These are phyloP conservation scores for Pseudomyrmex sp. DNA, from an alignment of 1,140 invertebrate genomes.

Conservation along the genomic window DNA sequence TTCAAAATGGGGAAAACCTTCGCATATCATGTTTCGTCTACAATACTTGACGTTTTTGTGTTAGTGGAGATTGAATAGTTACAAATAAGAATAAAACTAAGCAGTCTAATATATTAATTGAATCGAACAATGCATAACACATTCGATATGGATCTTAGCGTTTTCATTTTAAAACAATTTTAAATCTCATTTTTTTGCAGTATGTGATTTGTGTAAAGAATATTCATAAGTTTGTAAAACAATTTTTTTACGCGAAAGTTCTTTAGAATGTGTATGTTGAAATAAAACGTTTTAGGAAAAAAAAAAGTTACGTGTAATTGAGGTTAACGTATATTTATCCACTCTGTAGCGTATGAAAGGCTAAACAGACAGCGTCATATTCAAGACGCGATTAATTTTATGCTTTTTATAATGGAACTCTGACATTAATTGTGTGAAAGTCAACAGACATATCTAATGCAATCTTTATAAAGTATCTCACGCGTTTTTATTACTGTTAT, in stretches of 20 bases:
- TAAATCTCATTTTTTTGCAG: background rate
- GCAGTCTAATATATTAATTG: background rate
- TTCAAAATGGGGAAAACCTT: background rate
- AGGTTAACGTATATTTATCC: constrained; percentile 44
- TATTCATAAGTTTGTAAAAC: background rate
- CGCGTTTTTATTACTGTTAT: constrained; percentile 24
- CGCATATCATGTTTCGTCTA: background rate
- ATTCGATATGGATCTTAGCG: too few species aligned
- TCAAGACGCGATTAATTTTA: constrained; percentile 47
- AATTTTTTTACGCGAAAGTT: constrained; percentile 10
- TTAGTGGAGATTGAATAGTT: too few species aligned
- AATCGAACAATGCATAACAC: background rate
- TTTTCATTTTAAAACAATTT: background rate
- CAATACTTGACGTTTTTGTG: background rate
- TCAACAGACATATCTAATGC: constrained; percentile 2
- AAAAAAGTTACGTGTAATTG: constrained; percentile 29
- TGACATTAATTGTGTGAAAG: constrained; percentile 33
- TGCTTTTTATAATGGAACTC: constrained; percentile 20
- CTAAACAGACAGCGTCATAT: constrained; percentile 14
- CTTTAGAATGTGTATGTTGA: background rate
- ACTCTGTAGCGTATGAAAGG: constrained; percentile 19
- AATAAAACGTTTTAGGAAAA: constrained; percentile 19
- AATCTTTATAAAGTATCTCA: constrained; percentile 27
- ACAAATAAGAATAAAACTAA: background rate
- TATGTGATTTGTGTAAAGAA: background rate